A percentile compares a stretch with the other conserved stretches of the same genome.
These are phyloP conservation scores for Pardalotus punctatus DNA, from an alignment of 2,113 vertebrate genomes.

Conservation along the genomic window DNA sequence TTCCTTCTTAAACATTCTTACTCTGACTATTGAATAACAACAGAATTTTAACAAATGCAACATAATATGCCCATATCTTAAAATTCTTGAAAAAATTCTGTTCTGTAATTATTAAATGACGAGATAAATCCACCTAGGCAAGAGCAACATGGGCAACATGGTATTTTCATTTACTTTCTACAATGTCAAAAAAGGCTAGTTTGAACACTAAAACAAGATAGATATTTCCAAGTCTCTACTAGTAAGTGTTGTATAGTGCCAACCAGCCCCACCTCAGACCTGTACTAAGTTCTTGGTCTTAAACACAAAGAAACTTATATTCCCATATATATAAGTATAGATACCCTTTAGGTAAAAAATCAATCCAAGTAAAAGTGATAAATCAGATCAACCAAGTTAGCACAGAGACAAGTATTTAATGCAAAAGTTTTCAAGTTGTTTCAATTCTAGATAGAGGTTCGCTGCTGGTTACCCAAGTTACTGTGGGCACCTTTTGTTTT, in stretches of 20 bases:
- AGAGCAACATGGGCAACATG: not conserved
- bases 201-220: not conserved
- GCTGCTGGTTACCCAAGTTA: not conserved
- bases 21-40: not conserved
- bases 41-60: not conserved
- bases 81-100: not conserved
- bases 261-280: fast-evolving
- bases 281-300: not conserved
- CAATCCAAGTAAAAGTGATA: not conserved
- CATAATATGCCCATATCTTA: not conserved
- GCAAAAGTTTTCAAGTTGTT: not conserved
- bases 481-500: not conserved
- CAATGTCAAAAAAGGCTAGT: not conserved
- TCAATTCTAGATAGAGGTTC: not conserved
- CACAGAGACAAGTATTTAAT: not conserved
- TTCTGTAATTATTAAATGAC: not conserved
- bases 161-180: not conserved
- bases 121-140: not conserved
- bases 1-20: not conserved
- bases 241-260: not conserved
- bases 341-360: not conserved
- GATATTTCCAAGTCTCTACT: not conserved
- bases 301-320: not conserved
- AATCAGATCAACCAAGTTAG: not conserved
- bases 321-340: too few relatives aligned